Conservation (phyloP, 1,140 invertebrate genomes). For the Cylas formicarius region DNA sequence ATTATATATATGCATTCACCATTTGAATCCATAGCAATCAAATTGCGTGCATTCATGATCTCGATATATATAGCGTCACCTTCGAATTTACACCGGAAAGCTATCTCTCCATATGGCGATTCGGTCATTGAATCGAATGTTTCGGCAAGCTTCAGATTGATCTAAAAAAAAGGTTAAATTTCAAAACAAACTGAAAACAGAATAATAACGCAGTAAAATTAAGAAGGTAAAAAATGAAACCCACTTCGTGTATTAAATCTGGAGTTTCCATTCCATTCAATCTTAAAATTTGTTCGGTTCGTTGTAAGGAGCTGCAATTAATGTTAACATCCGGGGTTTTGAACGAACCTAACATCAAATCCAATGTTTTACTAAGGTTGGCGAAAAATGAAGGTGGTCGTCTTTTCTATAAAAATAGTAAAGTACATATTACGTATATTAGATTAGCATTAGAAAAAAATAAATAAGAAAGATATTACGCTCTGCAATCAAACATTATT, state of each 20-base stretch:
- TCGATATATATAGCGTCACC: slow-evolving; percentile 60
- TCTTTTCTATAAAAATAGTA: slow-evolving; percentile 57
- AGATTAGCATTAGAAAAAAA: slow-evolving; percentile 8
- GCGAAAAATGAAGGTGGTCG: slow-evolving; percentile 81
- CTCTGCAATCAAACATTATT: background rate
- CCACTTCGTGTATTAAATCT: slow-evolving; percentile 71
- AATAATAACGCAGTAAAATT: background rate
- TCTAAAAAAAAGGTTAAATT: too few relatives aligned
- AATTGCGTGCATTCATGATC: slow-evolving; percentile 83
- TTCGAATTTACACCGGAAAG: slow-evolving; percentile 60
- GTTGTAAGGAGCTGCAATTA: slow-evolving; percentile 49
- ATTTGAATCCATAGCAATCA: slow-evolving; percentile 81
- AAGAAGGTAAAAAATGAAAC: too few relatives aligned
- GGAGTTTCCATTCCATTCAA: slow-evolving; percentile 80
- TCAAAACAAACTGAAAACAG: background rate
- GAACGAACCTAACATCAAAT: slow-evolving; percentile 80
- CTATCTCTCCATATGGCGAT: slow-evolving; percentile 59
- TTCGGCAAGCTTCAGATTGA: slow-evolving; percentile 44
- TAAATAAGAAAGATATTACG: background rate
- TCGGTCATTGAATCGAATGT: slow-evolving; percentile 57
- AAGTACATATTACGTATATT: background rate
- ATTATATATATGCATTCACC: slow-evolving; percentile 48
- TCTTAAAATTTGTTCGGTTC: slow-evolving; percentile 63
- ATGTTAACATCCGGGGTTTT: slow-evolving; percentile 58
- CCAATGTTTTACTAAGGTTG: slow-evolving; percentile 77